A percentile compares a stretch with the other conserved stretches of the same genome.
Conservation (phyloP, 2,888 invertebrate genomes). For the Mythimna vitellina region DNA sequence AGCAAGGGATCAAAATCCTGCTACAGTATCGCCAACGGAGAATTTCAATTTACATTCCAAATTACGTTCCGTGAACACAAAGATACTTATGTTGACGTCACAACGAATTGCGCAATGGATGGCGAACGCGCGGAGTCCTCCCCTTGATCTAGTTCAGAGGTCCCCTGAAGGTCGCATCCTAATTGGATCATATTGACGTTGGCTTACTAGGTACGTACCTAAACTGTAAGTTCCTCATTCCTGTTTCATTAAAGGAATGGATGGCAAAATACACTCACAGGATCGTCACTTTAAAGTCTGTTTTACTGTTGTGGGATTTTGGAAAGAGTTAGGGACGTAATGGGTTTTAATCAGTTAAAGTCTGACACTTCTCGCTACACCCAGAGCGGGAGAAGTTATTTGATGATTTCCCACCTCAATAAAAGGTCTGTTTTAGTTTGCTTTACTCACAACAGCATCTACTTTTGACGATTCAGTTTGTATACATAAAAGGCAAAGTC, state of each 20-base stretch:
- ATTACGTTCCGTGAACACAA: constrained; percentile 46
- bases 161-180: constrained; percentile 48
- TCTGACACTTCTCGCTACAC: no score
- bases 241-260: constrained; percentile 2
- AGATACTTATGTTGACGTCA: constrained; percentile 29
- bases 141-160: constrained; percentile 38
- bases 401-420: no score
- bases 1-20: constrained; percentile 19
- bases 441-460: no score
- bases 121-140: constrained; percentile 28
- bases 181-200: constrained; percentile 41
- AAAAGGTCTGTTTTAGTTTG: no score
- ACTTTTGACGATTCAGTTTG: no score
- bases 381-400: no score
- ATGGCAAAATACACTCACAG: background rate
- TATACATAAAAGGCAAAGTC: no score
- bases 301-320: background rate
- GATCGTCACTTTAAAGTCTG: background rate
- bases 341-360: no score
- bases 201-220: background rate
- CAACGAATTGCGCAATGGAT: constrained; percentile 45
- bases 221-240: constrained; percentile 21
- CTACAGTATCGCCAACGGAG: constrained; percentile 21
- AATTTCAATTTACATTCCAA: constrained; percentile 56
- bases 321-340: no score